A percentile compares a stretch with the other conserved stretches of the same genome.
phyloP scores from a whole-genome alignment of 1,140 invertebrate genomes.

The Triops longicaudatus region DNA sequence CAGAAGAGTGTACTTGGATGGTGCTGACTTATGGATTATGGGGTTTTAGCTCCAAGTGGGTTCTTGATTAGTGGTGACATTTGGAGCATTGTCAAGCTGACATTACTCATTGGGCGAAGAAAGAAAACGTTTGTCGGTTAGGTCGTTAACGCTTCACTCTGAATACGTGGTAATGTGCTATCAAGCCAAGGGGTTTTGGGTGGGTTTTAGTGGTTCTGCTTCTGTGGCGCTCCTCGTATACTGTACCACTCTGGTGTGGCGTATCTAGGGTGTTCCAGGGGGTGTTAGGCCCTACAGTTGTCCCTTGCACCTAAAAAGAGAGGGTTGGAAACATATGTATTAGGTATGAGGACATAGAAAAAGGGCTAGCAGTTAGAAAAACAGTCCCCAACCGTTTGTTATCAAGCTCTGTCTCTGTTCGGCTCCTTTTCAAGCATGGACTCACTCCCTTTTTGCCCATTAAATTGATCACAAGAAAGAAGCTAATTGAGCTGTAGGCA shows the following conservation, averaged over 20 bases:
- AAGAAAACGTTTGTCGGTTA: constrained; percentile 8
- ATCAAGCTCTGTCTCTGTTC: background rate
- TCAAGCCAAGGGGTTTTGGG: constrained; percentile 7
- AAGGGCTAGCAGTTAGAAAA: background rate
- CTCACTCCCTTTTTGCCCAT: constrained; percentile 13
- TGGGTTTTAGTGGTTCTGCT: background rate
- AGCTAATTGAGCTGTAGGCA: constrained; percentile 1
- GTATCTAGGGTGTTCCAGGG: background rate
- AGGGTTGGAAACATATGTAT: constrained; percentile 9
- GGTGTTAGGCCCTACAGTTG: background rate
- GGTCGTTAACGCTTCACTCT: constrained; percentile 10
- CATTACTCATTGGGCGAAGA: constrained; percentile 3
- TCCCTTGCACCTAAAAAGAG: background rate
- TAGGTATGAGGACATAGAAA: background rate
- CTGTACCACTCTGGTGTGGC: too few species aligned
- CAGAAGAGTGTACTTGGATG: too few species aligned
- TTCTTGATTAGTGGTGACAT: background rate
- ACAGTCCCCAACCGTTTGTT: background rate
- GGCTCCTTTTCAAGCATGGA: too few species aligned
- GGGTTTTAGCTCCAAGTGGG: background rate
- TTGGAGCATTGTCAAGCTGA: background rate
- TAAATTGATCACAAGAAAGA: constrained; percentile 13
- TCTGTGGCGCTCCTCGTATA: background rate
- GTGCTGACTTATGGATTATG: too few species aligned
- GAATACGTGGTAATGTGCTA: constrained; percentile 2